Percentiles rank a stretch among this genome's conserved stretches.
phyloP scores from a whole-genome alignment of 1,140 invertebrate species.

The Cydia amplana region DNA sequence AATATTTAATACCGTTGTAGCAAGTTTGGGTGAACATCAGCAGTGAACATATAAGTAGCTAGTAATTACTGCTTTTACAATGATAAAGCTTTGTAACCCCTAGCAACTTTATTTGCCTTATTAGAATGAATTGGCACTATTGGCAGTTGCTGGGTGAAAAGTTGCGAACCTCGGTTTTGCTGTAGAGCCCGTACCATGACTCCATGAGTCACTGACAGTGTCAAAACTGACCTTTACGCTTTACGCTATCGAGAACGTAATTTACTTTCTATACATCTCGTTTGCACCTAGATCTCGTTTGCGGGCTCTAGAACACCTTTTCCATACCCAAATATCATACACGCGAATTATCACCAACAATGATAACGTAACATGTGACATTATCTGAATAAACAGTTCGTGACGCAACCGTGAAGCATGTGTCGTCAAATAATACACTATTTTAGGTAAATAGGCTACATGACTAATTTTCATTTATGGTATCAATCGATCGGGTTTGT shows the following conservation, averaged over 20 bases:
- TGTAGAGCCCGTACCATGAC: too few species aligned
- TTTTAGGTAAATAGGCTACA: not conserved
- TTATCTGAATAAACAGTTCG: not conserved
- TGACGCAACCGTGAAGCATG: not conserved
- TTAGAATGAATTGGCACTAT: too few species aligned
- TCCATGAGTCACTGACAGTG: too few species aligned
- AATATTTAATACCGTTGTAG: not conserved
- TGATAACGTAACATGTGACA: not conserved
- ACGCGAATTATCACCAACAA: constrained; percentile 12
- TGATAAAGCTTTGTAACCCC: not conserved
- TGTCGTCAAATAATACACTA: not conserved
- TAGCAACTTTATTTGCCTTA: not conserved
- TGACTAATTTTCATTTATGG: too few species aligned
- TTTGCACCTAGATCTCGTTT: too few species aligned
- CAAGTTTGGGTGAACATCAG: not conserved
- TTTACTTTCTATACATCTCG: too few species aligned
- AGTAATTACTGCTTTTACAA: not conserved
- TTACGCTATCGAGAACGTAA: too few species aligned
- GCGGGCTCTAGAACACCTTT: not conserved
- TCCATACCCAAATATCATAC: not conserved
- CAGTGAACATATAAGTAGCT: not conserved
- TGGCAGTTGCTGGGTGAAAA: too few species aligned
- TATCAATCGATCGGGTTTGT: too few species aligned
- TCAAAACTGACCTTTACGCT: too few species aligned
- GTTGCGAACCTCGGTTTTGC: too few species aligned